Conservation (phyloP, 2,797 vertebrate genomes). For the Labeo calbasu region DNA sequence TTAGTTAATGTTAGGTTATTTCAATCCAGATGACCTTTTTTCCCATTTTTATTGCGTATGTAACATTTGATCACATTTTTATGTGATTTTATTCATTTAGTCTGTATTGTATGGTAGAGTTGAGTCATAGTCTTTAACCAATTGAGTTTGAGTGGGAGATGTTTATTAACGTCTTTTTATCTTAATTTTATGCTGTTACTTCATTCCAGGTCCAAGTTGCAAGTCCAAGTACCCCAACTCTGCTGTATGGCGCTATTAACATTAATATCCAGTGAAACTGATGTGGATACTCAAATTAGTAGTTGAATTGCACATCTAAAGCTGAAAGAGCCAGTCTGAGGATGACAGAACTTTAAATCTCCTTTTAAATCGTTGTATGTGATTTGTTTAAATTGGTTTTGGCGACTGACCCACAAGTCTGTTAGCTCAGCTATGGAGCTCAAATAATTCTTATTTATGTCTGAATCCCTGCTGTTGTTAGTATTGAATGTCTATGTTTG, state of each 20-base stretch:
- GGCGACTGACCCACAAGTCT: background rate
- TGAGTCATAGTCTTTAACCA: background rate
- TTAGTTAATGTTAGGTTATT: too few species aligned
- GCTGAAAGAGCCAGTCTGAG: background rate
- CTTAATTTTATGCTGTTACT: background rate
- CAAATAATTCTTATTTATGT: background rate
- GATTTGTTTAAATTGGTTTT: background rate
- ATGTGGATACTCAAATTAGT: background rate
- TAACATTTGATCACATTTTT: too few species aligned
- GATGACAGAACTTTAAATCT: background rate
- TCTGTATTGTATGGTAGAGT: too few species aligned
- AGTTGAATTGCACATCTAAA: background rate
- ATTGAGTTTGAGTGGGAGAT: background rate
- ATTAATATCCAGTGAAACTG: background rate
- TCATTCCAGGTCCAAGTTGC: too few species aligned
- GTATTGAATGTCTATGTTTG: background rate
- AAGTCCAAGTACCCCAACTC: too few species aligned
- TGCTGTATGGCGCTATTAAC: too few species aligned
- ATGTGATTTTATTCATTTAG: too few species aligned
- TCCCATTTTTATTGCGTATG: too few species aligned
- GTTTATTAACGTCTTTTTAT: background rate
- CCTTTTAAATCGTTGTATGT: background rate
- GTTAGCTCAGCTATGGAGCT: background rate
- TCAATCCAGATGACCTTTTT: too few species aligned
- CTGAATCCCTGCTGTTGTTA: conserved; percentile 3